Percentiles rank a stretch among this genome's conserved stretches.
Evolutionary conservation across 2,113 vertebrate species (phyloP).

Genomic region (Rutilus rutilus): DNA sequence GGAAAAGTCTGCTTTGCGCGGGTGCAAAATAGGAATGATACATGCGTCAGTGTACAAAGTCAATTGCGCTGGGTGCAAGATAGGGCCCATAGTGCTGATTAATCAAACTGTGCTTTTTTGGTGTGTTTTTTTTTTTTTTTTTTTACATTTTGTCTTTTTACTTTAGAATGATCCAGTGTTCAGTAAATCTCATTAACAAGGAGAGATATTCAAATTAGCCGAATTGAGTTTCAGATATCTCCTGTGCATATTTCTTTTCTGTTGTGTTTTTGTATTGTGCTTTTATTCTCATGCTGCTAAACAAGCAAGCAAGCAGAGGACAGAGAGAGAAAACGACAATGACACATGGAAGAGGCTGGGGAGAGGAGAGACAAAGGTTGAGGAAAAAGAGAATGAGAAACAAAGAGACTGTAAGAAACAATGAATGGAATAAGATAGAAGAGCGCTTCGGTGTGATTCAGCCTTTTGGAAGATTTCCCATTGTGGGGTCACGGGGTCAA

Average conservation of each 20-base stretch:
- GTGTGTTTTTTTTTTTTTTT: neutral
- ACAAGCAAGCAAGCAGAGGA: conserved; percentile 7
- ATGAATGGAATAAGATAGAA: conserved; percentile 13
- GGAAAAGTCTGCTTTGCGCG: too few relatives aligned
- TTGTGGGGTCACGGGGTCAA: conserved; percentile 33
- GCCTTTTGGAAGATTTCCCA: conserved; percentile 20
- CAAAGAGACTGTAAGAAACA: neutral
- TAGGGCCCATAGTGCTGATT: neutral
- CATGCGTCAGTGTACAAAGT: too few relatives aligned
- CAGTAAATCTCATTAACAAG: neutral
- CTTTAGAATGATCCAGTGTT: neutral
- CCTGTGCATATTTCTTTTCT: neutral
- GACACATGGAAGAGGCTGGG: neutral
- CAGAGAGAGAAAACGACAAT: neutral
- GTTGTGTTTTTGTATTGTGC: neutral
- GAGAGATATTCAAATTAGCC: conserved; percentile 10
- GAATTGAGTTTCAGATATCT: conserved; percentile 4
- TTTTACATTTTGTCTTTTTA: neutral
- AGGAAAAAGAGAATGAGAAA: neutral
- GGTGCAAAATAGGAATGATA: too few relatives aligned
- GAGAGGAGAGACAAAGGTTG: conserved; percentile 3
- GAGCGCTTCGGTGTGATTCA: neutral
- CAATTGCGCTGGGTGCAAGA: too few relatives aligned
- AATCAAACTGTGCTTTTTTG: neutral
- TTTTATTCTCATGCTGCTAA: neutral